phyloP scores from a whole-genome alignment of 2,888 invertebrate species.

The Eustalomyia histrio region DNA sequence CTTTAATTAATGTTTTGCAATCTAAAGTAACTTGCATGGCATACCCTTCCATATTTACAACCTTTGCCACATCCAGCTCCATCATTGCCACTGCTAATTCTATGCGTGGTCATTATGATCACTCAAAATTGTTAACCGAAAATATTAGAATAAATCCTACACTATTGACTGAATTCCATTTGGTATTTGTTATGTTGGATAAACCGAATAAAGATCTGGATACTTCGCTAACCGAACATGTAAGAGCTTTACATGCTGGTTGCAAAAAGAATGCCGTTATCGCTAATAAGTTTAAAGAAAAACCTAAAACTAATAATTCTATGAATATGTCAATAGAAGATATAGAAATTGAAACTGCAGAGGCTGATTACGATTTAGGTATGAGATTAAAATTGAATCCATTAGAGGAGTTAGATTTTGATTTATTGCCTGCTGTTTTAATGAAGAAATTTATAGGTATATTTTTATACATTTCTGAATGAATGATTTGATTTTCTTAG shows the following conservation, averaged over 20 bases:
- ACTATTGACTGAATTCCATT: slow-evolving; percentile 93
- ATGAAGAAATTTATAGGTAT: slow-evolving; percentile 90
- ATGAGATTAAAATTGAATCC: slow-evolving; percentile 68
- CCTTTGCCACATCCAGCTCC: slow-evolving; percentile 89
- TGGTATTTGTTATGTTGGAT: slow-evolving; percentile 94
- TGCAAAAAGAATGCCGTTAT: slow-evolving; percentile 72
- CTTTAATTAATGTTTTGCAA: slow-evolving; percentile 96
- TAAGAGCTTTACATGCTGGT: slow-evolving; percentile 87
- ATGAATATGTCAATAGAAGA: slow-evolving; percentile 67
- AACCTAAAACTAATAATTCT: slow-evolving; percentile 77
- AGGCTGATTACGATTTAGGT: slow-evolving; percentile 78
- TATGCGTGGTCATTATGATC: slow-evolving; percentile 91
- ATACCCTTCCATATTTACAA: slow-evolving; percentile 92
- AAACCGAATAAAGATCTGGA: slow-evolving; percentile 85
- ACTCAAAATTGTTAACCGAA: slow-evolving; percentile 91
- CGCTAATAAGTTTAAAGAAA: slow-evolving; percentile 75
- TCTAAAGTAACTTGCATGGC: slow-evolving; percentile 94
- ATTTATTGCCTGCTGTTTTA: slow-evolving; percentile 87
- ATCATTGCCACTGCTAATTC: slow-evolving; percentile 97
- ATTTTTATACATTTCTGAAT: background rate
- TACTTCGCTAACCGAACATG: slow-evolving; percentile 81
- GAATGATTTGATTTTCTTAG: background rate
- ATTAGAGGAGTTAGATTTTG: slow-evolving; percentile 82
- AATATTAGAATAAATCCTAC: slow-evolving; percentile 93
- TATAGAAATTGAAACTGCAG: slow-evolving; percentile 29